Evolutionary conservation across 2,888 invertebrate species (phyloP).

Genomic region (Caenorhabditis panamensis): DNA sequence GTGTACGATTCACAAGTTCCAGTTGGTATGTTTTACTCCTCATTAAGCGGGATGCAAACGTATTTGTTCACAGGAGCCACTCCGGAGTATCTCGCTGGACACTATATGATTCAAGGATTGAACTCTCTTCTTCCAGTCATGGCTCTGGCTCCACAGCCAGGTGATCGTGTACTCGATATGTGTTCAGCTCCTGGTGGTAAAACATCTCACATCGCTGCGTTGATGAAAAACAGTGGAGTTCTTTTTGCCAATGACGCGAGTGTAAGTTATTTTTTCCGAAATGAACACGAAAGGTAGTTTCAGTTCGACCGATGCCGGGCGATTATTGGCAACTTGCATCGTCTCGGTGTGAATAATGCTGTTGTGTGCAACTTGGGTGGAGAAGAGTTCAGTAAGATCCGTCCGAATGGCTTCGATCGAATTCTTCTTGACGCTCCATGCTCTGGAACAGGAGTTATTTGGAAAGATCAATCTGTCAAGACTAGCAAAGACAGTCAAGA

Average conservation of each 20-base stretch:
- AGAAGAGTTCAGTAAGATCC: conserved; percentile 86
- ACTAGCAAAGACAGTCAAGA: conserved; percentile 85
- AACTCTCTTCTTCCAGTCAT: conserved; percentile 97
- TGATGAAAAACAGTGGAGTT: conserved; percentile 95
- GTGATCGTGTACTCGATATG: conserved; percentile 89
- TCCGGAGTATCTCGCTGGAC: conserved; percentile 98
- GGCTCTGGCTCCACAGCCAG: conserved; percentile 95
- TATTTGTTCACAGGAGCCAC: conserved; percentile 86
- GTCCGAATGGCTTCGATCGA: conserved; percentile 88
- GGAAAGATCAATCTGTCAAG: conserved; percentile 97
- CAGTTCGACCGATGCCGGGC: conserved; percentile 77
- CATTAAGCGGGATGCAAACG: background rate
- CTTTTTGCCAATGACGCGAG: conserved; percentile 97
- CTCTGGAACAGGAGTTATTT: conserved; percentile 96
- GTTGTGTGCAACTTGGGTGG: conserved; percentile 93
- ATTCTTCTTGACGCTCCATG: conserved; percentile 98
- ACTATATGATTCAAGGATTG: conserved; percentile 89
- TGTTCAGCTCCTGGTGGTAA: conserved; percentile 99
- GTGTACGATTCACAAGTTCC: conserved; percentile 97
- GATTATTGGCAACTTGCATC: conserved; percentile 94
- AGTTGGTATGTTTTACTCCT: conserved; percentile 86
- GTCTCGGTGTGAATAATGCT: conserved; percentile 94
- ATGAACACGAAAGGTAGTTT: conserved; percentile 73
- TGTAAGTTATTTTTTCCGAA: conserved; percentile 79
- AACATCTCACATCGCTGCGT: conserved; percentile 94